These are phyloP conservation scores for Clarias macrocephalus DNA, from an alignment of 2,113 vertebrate species.

Conservation along the genomic window DNA sequence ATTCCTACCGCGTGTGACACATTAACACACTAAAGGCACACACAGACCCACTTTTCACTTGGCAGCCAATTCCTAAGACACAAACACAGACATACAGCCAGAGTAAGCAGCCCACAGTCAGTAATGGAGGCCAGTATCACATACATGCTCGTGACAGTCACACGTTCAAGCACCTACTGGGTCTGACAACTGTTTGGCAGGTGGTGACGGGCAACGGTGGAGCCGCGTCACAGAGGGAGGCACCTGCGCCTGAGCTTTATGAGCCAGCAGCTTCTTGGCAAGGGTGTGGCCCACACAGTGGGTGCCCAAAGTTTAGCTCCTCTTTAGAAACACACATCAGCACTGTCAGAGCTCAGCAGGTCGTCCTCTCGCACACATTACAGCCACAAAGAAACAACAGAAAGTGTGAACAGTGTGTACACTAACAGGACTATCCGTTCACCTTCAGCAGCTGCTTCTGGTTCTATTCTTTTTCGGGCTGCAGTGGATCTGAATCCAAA, in stretches of 20 bases:
- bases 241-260: slow-evolving; percentile 56
- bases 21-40: slow-evolving; percentile 50
- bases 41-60: slow-evolving; percentile 42
- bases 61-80: slow-evolving; percentile 5
- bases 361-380: slow-evolving; percentile 17
- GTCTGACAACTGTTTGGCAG: slow-evolving; percentile 68
- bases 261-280: slow-evolving; percentile 43
- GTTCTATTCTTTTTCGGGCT: background rate
- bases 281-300: slow-evolving; percentile 26
- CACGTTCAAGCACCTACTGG: slow-evolving; percentile 62
- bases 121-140: slow-evolving; percentile 51
- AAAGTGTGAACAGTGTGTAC: background rate
- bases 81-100: background rate
- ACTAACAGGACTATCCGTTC: slow-evolving; percentile 4
- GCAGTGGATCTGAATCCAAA: background rate
- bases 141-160: slow-evolving; percentile 43
- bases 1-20: slow-evolving; percentile 69
- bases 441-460: background rate
- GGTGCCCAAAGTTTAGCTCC: slow-evolving; percentile 53
- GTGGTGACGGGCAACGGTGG: slow-evolving; percentile 57
- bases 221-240: slow-evolving; percentile 53
- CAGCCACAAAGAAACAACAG: slow-evolving; percentile 3
- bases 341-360: slow-evolving; percentile 54
- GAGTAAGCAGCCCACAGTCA: slow-evolving; percentile 24
- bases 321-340: slow-evolving; percentile 52